Percentiles rank a stretch among this genome's conserved stretches.
These are phyloP conservation scores for Drosophila trapezifrons DNA, from an alignment of 1,140 invertebrate genomes.

Conservation along the genomic window DNA sequence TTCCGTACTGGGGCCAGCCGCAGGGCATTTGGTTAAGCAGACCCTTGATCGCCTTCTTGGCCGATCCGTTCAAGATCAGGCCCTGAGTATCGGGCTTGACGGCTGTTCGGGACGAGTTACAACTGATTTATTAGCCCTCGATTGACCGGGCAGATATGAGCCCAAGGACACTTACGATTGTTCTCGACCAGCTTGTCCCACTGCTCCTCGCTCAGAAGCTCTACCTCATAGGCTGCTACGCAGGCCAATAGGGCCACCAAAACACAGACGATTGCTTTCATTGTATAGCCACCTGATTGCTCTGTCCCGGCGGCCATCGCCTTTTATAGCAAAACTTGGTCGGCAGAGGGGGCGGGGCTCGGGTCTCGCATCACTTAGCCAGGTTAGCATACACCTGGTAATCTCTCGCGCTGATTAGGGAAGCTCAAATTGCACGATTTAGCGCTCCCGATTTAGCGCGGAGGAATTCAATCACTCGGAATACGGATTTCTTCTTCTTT, in stretches of 20 bases:
- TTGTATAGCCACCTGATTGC: slow-evolving; percentile 49
- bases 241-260: slow-evolving; percentile 70
- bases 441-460: slow-evolving; percentile 28
- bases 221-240: slow-evolving; percentile 68
- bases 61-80: slow-evolving; percentile 73
- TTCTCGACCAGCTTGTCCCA: slow-evolving; percentile 63
- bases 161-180: slow-evolving; percentile 57
- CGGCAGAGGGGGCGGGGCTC: background rate
- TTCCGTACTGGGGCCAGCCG: slow-evolving; percentile 72
- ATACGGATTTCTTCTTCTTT: too few species aligned
- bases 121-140: background rate
- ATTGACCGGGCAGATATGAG: background rate
- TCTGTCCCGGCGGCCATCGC: background rate
- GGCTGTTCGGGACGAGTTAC: slow-evolving; percentile 29
- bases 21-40: slow-evolving; percentile 70
- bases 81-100: slow-evolving; percentile 56
- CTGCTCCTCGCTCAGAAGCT: slow-evolving; percentile 62
- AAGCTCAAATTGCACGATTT: background rate
- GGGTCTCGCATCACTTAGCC: background rate
- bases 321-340: slow-evolving; percentile 61
- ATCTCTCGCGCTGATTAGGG: slow-evolving; percentile 30
- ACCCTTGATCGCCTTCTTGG: slow-evolving; percentile 71
- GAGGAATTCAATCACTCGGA: slow-evolving; percentile 21
- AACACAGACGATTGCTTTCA: slow-evolving; percentile 61
- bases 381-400: slow-evolving; percentile 6